Base-by-base conservation (phyloP, 2,888 invertebrate species). In the Drosophila meridionalis region DNA sequence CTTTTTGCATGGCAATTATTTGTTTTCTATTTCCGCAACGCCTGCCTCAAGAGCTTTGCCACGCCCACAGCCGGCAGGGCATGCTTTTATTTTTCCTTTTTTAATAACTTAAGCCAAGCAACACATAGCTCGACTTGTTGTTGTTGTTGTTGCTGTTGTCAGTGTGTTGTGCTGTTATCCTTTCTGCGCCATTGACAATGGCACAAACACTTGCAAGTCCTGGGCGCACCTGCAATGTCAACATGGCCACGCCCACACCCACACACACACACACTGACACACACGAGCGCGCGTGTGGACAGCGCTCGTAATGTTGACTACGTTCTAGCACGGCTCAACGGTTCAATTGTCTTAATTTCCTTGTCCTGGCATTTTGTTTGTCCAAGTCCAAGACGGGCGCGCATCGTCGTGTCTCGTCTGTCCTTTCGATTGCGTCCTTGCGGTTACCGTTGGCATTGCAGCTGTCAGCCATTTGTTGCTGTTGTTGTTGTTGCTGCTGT, bases 311-410 rank as follows among this genome's bases (percentile, higher is more conserved):
- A 80, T 73, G 72, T 68, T 86, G 72, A 78, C 61, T 64, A 78
- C 64, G 68, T 73, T 71, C 77, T 82, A 69, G 86, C 91, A 87
- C 83, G 87, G 90, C 91, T 90, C 90, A 90, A 90, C 83, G 91
- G 90, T 87, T 87, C 87, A 90, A 87, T 87, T 87, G 87, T 90
- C 90, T 87, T 87, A 87, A 87, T 87, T 90, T 87, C 91, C 87
- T 90, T 90, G 91, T 90, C 55, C 86, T 87, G 88, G 73, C 90
- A 79, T 90, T 87, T 85, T 87, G 87, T 90, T 90, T 87, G 91
- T 67, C 69, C 84, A 82, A 82, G 79, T 72, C 69, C 69, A 72
- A 78, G 78, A 82, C 79, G 73, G 73, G 73, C 63, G 75, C 62
- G 61, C 72, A 48, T 80, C 70, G 80, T 76, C 62, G 66, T 53